Percentiles rank a stretch among this genome's conserved stretches.
Conservation (phyloP, 1,140 invertebrate species). For the Pogonomyrmex californicus region DNA sequence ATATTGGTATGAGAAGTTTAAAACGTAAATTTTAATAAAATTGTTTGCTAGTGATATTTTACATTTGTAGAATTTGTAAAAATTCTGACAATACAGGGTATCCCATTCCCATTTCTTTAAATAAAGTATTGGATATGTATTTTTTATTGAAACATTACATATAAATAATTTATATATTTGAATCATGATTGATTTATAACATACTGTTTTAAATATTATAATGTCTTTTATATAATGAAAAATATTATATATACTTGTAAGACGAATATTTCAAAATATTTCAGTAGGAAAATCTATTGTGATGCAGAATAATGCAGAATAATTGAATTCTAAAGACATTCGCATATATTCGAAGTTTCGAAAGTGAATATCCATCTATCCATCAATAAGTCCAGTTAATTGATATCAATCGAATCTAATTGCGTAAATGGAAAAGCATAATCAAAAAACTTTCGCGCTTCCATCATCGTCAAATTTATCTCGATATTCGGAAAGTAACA, state of each 20-base stretch:
- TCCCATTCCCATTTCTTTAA: neutral
- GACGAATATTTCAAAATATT: neutral
- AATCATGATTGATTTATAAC: neutral
- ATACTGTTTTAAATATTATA: neutral
- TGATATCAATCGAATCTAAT: conserved; percentile 39
- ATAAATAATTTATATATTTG: neutral
- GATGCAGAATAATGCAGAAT: neutral
- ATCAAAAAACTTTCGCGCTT: conserved; percentile 34
- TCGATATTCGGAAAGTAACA: neutral
- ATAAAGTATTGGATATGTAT: neutral
- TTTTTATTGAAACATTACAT: neutral
- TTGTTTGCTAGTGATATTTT: neutral
- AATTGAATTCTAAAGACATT: neutral
- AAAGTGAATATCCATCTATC: conserved; percentile 18
- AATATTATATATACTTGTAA: neutral
- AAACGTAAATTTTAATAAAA: conserved; percentile 6
- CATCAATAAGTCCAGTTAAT: conserved; percentile 26
- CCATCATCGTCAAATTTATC: conserved; percentile 21
- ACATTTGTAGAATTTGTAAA: neutral
- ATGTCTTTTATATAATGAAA: neutral
- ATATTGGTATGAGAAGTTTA: neutral
- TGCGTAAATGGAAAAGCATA: conserved; percentile 33
- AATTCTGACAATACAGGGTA: neutral
- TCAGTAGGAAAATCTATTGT: neutral
- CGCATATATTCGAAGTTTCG: neutral